phyloP scores from a whole-genome alignment of 2,113 vertebrate species.

The Marmota monax region DNA sequence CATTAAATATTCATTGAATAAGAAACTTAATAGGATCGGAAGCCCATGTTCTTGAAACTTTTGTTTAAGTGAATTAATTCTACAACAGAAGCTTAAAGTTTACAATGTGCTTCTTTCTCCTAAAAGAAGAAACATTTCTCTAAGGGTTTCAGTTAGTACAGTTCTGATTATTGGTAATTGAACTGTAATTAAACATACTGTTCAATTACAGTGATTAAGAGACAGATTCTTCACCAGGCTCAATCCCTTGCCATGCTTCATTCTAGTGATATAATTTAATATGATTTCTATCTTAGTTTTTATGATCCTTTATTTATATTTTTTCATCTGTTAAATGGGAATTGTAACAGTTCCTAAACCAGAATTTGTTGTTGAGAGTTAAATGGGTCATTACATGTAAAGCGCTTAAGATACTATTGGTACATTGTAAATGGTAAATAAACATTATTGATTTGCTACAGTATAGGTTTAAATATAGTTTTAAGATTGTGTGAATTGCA shows the following conservation, averaged over 20 bases:
- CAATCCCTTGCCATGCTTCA: not conserved
- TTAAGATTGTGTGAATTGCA: not conserved
- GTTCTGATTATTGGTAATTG: constrained; percentile 31
- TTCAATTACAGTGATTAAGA: not conserved
- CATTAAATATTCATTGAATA: not conserved
- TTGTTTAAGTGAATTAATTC: not conserved
- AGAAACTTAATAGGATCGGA: not conserved
- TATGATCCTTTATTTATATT: not conserved
- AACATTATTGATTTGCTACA: not conserved
- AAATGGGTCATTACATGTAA: not conserved
- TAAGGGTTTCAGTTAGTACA: not conserved
- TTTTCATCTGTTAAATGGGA: not conserved
- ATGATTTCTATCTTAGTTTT: not conserved
- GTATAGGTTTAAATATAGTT: not conserved
- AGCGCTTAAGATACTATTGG: not conserved
- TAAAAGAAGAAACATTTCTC: constrained; percentile 1
- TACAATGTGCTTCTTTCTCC: not conserved
- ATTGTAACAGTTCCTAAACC: not conserved
- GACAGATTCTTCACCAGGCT: not conserved
- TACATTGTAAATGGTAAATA: not conserved
- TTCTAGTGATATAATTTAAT: not conserved
- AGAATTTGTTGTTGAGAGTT: not conserved
- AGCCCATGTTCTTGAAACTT: not conserved
- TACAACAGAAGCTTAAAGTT: not conserved
- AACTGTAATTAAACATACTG: not conserved